Evolutionary conservation across 1,140 invertebrate genomes (phyloP).

Genomic region (Drosophila saltans): DNA sequence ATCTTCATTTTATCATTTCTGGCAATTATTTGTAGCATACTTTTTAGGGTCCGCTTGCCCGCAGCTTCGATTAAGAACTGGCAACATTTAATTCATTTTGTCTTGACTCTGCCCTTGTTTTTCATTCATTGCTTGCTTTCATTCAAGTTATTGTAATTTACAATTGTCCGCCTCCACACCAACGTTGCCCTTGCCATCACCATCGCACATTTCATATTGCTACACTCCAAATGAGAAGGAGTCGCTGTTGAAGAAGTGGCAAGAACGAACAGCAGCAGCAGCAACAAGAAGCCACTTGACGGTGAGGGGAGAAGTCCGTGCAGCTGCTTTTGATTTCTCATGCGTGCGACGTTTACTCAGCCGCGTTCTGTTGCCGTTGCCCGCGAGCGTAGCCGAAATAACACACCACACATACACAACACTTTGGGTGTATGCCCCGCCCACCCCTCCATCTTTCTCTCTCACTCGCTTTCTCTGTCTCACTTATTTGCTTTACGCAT

Average conservation of each 20-base stretch:
- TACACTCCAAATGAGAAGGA: conserved; percentile 27
- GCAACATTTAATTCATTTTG: conserved; percentile 1
- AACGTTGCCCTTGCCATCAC: not conserved
- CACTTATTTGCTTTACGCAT: conserved; percentile 67
- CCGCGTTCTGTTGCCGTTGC: conserved; percentile 29
- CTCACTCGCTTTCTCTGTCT: not conserved
- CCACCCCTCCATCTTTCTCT: not conserved
- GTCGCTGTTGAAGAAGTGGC: conserved; percentile 12
- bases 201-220: conserved; percentile 30
- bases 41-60: conserved; percentile 18
- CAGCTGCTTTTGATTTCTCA: conserved; percentile 72
- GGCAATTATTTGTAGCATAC: conserved; percentile 24
- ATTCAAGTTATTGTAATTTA: conserved; percentile 51
- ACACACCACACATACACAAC: conserved; percentile 21
- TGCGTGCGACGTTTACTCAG: conserved; percentile 71
- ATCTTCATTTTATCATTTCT: not conserved
- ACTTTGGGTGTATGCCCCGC: too few species aligned
- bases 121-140: conserved; percentile 16
- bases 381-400: conserved; percentile 58
- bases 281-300: too few species aligned
- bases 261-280: not conserved
- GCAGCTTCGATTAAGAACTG: conserved; percentile 28
- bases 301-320: conserved; percentile 16
- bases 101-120: conserved; percentile 32
- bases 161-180: conserved; percentile 32